These are phyloP conservation scores for Montifringilla adamsi DNA, from an alignment of 2,113 vertebrate species.

Conservation along the genomic window DNA sequence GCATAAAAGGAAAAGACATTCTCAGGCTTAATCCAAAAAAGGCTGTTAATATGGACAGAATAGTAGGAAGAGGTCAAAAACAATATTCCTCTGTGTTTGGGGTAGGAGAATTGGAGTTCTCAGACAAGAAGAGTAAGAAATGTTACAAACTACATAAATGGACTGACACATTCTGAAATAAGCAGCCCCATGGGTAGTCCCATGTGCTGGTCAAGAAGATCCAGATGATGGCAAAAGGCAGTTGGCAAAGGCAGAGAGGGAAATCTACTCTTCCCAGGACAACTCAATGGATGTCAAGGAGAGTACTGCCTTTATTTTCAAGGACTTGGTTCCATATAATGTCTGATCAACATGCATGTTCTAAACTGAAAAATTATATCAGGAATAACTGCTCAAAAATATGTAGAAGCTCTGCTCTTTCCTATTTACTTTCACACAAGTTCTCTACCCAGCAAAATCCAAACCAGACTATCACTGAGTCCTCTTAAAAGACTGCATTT, in stretches of 20 bases:
- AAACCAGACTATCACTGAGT: background rate
- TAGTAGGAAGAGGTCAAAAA: background rate
- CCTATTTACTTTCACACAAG: background rate
- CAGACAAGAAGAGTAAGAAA: background rate
- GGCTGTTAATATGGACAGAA: background rate
- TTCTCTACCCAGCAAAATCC: background rate
- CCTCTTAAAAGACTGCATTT: background rate
- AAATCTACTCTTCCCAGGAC: background rate
- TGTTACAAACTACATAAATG: background rate
- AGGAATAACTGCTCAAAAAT: background rate
- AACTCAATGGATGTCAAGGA: background rate
- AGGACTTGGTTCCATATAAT: background rate
- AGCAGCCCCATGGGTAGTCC: background rate
- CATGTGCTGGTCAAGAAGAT: background rate
- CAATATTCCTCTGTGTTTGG: background rate
- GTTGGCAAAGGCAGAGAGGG: background rate
- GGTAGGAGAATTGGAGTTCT: background rate
- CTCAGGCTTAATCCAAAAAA: background rate
- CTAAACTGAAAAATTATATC: background rate
- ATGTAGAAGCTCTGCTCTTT: background rate
- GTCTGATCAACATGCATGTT: background rate
- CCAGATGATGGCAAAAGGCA: background rate
- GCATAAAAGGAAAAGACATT: background rate
- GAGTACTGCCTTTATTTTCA: background rate
- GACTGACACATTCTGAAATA: background rate